phyloP scores from a whole-genome alignment of 1,140 invertebrate genomes.

The Platyscapa corneri region DNA sequence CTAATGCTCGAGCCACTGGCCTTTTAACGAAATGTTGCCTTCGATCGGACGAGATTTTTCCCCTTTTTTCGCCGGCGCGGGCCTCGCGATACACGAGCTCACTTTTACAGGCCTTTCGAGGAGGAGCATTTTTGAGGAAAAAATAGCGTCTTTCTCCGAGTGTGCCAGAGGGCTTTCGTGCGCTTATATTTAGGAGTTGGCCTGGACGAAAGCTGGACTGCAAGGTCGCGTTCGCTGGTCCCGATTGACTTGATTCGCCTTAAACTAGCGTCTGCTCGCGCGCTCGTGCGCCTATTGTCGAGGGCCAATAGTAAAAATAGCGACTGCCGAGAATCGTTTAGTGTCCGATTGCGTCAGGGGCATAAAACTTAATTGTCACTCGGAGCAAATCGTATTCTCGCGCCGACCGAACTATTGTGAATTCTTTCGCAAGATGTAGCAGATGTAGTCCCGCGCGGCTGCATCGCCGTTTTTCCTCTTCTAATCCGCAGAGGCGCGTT shows the following conservation, averaged over 20 bases:
- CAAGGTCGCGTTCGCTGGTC: no score
- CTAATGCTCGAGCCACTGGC: not conserved
- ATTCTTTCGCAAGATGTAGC: not conserved
- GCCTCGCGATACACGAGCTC: no score
- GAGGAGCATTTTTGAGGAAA: no score
- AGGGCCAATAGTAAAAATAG: not conserved
- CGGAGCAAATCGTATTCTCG: not conserved
- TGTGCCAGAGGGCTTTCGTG: no score
- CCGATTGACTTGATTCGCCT: not conserved
- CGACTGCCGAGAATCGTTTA: not conserved
- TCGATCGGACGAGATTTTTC: conserved; percentile 6
- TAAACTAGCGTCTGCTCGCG: no score
- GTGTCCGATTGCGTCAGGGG: not conserved
- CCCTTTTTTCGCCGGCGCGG: no score
- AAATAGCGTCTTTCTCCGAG: no score
- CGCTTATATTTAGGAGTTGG: no score
- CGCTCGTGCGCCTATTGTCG: not conserved
- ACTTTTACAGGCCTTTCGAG: no score
- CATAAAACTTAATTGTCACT: conserved; percentile 1
- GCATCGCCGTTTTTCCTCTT: no score
- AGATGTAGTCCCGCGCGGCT: not conserved
- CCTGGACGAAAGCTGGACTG: no score
- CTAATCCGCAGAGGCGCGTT: no score
- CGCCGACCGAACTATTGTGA: not conserved
- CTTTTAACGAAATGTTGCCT: not conserved